A percentile compares a stretch with the other conserved stretches of the same genome.
These are phyloP conservation scores for Calliopum simillimum DNA, from an alignment of 2,888 invertebrate genomes.

Conservation along the genomic window DNA sequence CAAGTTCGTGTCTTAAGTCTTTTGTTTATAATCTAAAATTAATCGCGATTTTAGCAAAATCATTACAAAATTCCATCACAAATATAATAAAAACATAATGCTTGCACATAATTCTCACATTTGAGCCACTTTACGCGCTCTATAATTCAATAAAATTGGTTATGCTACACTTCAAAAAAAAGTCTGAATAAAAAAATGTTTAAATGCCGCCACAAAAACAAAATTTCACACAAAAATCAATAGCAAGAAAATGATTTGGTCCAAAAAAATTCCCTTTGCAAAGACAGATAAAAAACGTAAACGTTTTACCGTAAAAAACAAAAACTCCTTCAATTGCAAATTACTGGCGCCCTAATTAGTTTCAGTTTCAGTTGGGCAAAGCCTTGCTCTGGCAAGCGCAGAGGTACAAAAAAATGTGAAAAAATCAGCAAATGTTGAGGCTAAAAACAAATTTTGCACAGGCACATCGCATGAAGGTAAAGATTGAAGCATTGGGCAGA, in stretches of 20 bases:
- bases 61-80: no score
- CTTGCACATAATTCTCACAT: no score
- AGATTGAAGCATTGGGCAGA: neutral
- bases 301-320: neutral
- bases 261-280: neutral
- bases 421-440: neutral
- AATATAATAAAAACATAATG: no score
- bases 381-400: neutral
- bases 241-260: neutral
- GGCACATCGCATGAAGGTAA: neutral
- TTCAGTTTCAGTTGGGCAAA: conserved; percentile 1
- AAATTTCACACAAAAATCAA: no score
- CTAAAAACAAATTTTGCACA: neutral
- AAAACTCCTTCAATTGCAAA: conserved; percentile 49
- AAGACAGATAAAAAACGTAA: neutral
- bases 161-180: no score
- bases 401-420: neutral
- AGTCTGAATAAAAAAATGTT: no score
- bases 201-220: no score
- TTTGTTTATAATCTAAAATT: neutral
- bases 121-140: no score
- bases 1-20: conserved; percentile 13
- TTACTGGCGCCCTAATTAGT: conserved; percentile 54
- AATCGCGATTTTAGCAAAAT: no score
- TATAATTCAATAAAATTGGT: no score